Percentiles rank a stretch among this genome's conserved stretches.
phyloP scores from a whole-genome alignment of 2,113 vertebrate genomes.

The Xiphophorus couchianus region DNA sequence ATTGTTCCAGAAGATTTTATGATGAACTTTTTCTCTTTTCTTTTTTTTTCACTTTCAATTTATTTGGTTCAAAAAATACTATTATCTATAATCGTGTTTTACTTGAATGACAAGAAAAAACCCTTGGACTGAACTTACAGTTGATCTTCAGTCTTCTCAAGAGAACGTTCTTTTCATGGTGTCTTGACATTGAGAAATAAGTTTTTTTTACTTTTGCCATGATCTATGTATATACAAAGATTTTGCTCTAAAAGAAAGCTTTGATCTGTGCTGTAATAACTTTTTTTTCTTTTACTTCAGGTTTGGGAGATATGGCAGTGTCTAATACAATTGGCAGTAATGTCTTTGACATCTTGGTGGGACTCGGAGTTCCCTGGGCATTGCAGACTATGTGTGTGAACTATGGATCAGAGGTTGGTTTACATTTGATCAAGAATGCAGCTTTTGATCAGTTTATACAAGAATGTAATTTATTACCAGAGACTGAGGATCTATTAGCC shows the following conservation, averaged over 20 bases:
- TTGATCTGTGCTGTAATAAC: background rate
- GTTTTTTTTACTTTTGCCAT: background rate
- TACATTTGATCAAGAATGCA: background rate
- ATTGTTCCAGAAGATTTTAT: no score
- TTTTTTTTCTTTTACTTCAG: constrained; percentile 64
- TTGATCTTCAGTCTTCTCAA: background rate
- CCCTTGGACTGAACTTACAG: background rate
- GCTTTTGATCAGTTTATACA: background rate
- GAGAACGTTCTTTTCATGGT: no score
- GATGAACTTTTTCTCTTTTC: no score
- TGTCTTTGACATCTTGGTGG: constrained; percentile 97
- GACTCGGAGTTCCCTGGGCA: constrained; percentile 94
- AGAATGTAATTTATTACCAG: background rate
- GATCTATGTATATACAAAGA: background rate
- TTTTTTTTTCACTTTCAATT: background rate
- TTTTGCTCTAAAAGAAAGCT: background rate
- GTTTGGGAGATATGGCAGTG: constrained; percentile 97
- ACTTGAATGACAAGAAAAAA: background rate
- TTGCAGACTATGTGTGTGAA: constrained; percentile 91
- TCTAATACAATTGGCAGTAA: constrained; percentile 98
- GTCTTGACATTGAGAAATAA: no score
- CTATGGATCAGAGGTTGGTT: constrained; percentile 87
- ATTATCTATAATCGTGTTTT: background rate
- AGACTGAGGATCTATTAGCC: background rate
- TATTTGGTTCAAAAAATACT: background rate